Evolutionary conservation across 2,797 vertebrate species (phyloP).

Genomic region (Zonotrichia albicollis): DNA sequence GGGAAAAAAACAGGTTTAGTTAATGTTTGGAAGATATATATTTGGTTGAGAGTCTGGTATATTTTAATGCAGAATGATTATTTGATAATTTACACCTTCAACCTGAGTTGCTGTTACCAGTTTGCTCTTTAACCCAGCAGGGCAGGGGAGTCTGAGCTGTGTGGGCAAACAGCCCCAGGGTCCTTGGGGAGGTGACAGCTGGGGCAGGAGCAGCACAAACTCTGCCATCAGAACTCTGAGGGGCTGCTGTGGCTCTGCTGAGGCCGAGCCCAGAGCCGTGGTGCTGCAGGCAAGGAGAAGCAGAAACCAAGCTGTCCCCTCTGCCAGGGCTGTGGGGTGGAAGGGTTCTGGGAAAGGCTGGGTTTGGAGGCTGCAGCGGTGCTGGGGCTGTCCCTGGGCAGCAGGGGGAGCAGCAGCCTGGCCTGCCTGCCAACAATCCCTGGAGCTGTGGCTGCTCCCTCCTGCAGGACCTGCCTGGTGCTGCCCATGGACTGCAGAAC

Average conservation of each 20-base stretch:
- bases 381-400: neutral
- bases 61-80: neutral
- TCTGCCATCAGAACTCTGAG: neutral
- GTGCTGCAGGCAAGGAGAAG: neutral
- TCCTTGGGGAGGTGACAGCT: neutral
- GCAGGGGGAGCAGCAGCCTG: neutral
- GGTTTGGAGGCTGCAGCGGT: neutral
- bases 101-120: neutral
- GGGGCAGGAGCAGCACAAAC: neutral
- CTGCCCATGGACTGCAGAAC: neutral
- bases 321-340: neutral
- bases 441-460: neutral
- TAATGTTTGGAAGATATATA: neutral
- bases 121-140: neutral
- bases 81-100: neutral
- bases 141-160: neutral
- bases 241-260: neutral
- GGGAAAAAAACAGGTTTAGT: neutral
- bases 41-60: neutral
- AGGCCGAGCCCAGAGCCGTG: neutral
- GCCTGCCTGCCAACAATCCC: fast-evolving
- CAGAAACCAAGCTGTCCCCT: neutral
- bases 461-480: neutral
- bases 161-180: neutral
- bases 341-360: neutral